Evolutionary conservation across 2,113 vertebrate genomes (phyloP).

Genomic region (Theropithecus gelada): DNA sequence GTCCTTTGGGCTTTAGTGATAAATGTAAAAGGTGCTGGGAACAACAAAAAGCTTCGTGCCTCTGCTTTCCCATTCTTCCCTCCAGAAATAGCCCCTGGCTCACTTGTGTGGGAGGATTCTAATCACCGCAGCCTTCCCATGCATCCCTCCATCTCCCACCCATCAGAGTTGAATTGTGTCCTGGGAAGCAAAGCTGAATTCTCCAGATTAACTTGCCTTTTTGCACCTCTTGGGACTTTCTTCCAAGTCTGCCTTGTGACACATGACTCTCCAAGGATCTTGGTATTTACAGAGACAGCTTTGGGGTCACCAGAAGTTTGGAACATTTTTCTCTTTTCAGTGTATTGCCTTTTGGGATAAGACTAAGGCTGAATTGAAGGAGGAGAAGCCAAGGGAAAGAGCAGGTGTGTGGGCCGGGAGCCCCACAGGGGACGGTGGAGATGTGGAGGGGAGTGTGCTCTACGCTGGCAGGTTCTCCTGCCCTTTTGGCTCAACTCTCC

Average conservation of each 20-base stretch:
- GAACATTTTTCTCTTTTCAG: not conserved
- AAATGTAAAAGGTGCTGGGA: conserved; percentile 24
- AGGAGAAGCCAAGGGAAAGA: not conserved
- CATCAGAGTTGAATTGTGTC: not conserved
- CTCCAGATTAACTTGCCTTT: conserved; percentile 28
- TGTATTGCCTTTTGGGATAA: not conserved
- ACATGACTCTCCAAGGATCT: not conserved
- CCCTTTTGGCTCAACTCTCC: not conserved
- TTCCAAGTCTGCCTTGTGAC: conserved; percentile 36
- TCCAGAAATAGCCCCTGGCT: conserved; percentile 52
- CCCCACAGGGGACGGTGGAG: not conserved
- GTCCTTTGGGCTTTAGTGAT: not conserved
- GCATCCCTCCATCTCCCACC: not conserved
- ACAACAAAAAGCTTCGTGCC: not conserved
- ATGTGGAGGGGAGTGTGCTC: not conserved
- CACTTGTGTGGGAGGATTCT: conserved; percentile 5
- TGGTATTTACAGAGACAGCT: conserved; percentile 45
- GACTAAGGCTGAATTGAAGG: not conserved
- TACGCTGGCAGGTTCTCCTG: not conserved
- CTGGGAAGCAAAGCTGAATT: conserved; percentile 10
- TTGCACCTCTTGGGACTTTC: conserved; percentile 41
- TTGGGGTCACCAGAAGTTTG: conserved; percentile 37
- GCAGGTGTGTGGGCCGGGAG: not conserved
- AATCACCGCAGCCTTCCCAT: not conserved
- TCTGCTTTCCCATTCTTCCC: conserved; percentile 35